A percentile compares a stretch with the other conserved stretches of the same genome.
phyloP scores from a whole-genome alignment of 2,113 vertebrate species.

The Hassar affinis region DNA sequence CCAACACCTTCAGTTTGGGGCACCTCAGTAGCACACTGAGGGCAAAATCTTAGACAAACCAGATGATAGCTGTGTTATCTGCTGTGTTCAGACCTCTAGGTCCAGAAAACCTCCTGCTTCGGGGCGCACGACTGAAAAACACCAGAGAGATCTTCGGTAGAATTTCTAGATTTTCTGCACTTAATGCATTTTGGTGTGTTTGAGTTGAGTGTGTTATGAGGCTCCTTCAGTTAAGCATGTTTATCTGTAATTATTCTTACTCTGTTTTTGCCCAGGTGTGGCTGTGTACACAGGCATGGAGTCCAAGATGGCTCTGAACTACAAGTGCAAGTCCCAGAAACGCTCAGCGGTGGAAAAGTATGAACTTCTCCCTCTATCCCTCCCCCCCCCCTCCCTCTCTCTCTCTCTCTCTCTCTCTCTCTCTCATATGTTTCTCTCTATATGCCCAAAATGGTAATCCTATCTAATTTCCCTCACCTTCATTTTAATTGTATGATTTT shows the following conservation, averaged over 20 bases:
- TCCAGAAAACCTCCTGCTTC: slow-evolving; percentile 92
- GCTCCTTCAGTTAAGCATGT: neutral
- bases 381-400: neutral
- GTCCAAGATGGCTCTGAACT: slow-evolving; percentile 99
- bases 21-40: neutral
- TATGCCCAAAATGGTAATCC: neutral
- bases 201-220: neutral
- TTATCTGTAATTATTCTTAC: neutral
- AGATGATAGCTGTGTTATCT: neutral
- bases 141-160: slow-evolving; percentile 97
- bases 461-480: neutral
- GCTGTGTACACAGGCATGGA: slow-evolving; percentile 99
- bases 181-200: neutral
- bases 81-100: slow-evolving; percentile 82
- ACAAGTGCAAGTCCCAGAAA: slow-evolving; percentile 99
- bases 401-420: neutral
- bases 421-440: neutral
- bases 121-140: slow-evolving; percentile 97
- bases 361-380: slow-evolving; percentile 45
- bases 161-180: slow-evolving; percentile 25
- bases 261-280: slow-evolving; percentile 75
- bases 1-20: slow-evolving; percentile 4
- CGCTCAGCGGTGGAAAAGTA: slow-evolving; percentile 98
- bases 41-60: neutral
- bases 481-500: neutral